Evolutionary conservation across 2,797 vertebrate species (phyloP), one percentile per base, ranked within the genome.

Genomic region (Schizopygopsis malacanthus): DNA sequence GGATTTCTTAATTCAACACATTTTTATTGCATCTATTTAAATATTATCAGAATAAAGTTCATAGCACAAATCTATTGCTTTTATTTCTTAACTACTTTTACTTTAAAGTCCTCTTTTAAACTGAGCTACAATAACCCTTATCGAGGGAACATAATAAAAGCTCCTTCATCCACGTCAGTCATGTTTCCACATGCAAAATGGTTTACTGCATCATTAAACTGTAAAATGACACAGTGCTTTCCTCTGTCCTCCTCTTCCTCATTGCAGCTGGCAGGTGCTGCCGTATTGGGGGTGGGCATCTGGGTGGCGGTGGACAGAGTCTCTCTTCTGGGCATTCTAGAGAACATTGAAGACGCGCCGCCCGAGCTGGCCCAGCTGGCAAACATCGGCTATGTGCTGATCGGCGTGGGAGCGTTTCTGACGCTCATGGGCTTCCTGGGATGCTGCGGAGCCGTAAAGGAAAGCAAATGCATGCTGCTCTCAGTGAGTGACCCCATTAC

Each of bases 381-480:
- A 43, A 91, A 92, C 2, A 69, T 95, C 16, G 91, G 92, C 54
- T 96, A 97, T 90, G 50, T 96, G 91, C 93, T 96, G 86, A 96
- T 97, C 0, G 94, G 71, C 0, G 81, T 96, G 22, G 96, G 96
- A 0, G 77, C 81, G 2, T 92, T 96, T 43, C 94, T 97, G 22
- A 25, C 95, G 45, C 0, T 96, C 75, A 93, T 97, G 33, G 96
- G 96, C 56, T 96, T 97, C 87, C 92, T 97, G 89, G 96, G 96
- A 85, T 97, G 96, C 90, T 96, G 94, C 0, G 96, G 96, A 11
- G 96, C 96, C 0, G 1, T 95, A 9, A 95, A 10, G 83, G 96
- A 97, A 91, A 97, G 88, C 94, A 92, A 89, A 85, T 96, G 95
- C 69, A 94, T 97, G 95, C 92, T 97, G 87, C 85, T 97, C 86